Evolutionary conservation across 2,888 invertebrate genomes (phyloP), one percentile per base, ranked within the genome.

Genomic region (Luperina testacea): DNA sequence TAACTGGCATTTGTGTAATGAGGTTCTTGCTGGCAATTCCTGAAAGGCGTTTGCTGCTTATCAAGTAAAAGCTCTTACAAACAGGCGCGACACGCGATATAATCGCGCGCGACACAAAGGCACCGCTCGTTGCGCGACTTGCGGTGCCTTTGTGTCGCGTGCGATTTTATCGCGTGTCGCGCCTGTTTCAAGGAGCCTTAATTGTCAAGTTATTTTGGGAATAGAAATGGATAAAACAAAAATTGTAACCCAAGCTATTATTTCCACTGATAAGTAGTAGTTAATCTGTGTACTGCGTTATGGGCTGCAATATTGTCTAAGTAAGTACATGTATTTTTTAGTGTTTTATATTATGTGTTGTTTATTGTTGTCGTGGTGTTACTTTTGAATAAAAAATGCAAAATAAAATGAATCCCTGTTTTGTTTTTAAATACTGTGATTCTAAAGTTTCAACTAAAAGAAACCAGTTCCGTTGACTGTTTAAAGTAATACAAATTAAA

Each of bases 1-100:
- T 77, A 15, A 75, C 17, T 73, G 32, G 4, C 7, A 24, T 32
- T 48, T 32, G 6, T 70, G 45, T 70, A 57, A n/a, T 71, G 38
- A 63, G 38, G 38, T 38, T n/a, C 7, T 38, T 63, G 38, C n/a
- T n/a, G 38, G 71, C n/a, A 38, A 17, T 38, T 64, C 32, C 5
- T 70, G 38, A 24, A 70, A 70, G 32, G 32, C 9, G 24, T 20
- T 64, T 11, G 2, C 63, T 64, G 32, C 20, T 64, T 64, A 20
- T 11, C 3, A 11, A n/a, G 24, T n/a, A 32, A 32, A 32, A 1
- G 32, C 32, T 32, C 32, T 1, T 32, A 32, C 32, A 32, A 32
- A 32, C 32, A 32, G 32, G 32, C 32, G 32, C 32, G n/a, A n/a
- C n/a, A n/a, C n/a, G n/a, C n/a, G n/a, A 32, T 32, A 32, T 32